Evolutionary conservation across 2,113 vertebrate species (phyloP).

Genomic region (Octodon degus): DNA sequence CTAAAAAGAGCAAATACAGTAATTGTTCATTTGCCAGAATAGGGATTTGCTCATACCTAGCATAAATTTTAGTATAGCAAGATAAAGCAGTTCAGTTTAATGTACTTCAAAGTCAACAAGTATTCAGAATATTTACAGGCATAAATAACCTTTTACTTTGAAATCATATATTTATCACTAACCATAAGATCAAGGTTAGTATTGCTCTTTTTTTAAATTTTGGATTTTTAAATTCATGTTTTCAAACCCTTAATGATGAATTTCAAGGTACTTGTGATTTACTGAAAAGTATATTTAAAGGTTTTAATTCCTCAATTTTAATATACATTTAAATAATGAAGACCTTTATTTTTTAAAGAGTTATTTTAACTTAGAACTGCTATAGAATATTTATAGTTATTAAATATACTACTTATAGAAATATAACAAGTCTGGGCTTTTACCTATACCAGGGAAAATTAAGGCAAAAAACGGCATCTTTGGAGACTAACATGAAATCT

Average conservation of each 20-base stretch:
- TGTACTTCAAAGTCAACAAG: slow-evolving; percentile 61
- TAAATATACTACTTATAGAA: slow-evolving; percentile 65
- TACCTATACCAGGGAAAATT: slow-evolving; percentile 60
- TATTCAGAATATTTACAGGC: slow-evolving; percentile 57
- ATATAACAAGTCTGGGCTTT: slow-evolving; percentile 49
- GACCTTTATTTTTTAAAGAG: background rate
- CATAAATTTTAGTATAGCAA: slow-evolving; percentile 43
- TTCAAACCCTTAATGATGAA: slow-evolving; percentile 22
- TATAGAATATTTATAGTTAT: slow-evolving; percentile 64
- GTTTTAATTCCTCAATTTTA: slow-evolving; percentile 22
- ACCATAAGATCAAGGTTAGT: background rate
- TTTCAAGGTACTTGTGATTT: slow-evolving; percentile 38
- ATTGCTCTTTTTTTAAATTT: slow-evolving; percentile 28
- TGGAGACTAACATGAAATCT: slow-evolving; percentile 88
- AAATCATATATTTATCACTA: slow-evolving; percentile 47
- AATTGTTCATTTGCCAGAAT: slow-evolving; percentile 3
- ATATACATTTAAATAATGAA: background rate
- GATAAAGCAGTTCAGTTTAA: slow-evolving; percentile 53
- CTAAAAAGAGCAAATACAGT: slow-evolving; percentile 54
- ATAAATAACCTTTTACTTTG: slow-evolving; percentile 43
- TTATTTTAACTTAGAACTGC: slow-evolving; percentile 37
- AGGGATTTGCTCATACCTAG: slow-evolving; percentile 15
- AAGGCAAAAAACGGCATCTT: slow-evolving; percentile 76
- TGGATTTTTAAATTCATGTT: background rate
- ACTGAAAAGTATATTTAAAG: slow-evolving; percentile 18